Percentiles rank a stretch among this genome's conserved stretches.
Conservation (phyloP, 92 coral and sea anemone genomes). For the Parazoanthus swiftii region DNA sequence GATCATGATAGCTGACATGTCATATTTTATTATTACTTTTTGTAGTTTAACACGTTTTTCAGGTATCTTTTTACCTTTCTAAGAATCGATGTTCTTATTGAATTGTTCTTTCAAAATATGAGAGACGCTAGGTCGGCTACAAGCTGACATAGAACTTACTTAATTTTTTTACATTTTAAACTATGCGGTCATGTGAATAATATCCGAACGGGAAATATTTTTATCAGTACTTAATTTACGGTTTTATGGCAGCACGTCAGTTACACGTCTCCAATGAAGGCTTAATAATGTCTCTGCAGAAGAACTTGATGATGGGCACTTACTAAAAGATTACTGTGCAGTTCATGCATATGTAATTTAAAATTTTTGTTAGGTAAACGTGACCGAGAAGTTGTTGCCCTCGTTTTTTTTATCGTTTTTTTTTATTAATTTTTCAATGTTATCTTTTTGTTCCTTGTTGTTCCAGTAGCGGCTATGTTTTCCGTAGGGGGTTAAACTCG, state of each 20-base stretch:
- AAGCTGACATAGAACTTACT: neutral
- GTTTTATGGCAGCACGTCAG: neutral
- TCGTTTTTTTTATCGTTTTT: too few species aligned
- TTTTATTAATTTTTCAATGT: too few species aligned
- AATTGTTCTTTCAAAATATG: too few species aligned
- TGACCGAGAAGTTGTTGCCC: neutral
- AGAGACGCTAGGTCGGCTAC: neutral
- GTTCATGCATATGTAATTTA: neutral
- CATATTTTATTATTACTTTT: too few species aligned
- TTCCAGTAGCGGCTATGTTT: too few species aligned
- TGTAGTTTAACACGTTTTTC: neutral
- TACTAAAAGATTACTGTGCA: too few species aligned
- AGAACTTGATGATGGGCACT: neutral
- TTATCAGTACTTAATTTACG: neutral
- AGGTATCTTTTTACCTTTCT: neutral
- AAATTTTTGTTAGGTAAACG: slow-evolving; percentile 1
- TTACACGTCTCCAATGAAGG: neutral
- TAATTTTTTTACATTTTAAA: too few species aligned
- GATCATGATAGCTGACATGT: neutral
- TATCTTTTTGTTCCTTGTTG: too few species aligned
- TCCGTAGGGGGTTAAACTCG: too few species aligned
- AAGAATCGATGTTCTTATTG: neutral
- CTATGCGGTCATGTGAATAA: neutral
- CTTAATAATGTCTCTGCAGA: neutral
- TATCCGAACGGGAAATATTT: neutral